These are phyloP conservation scores for Quadriops clusia DNA, from an alignment of 2,888 invertebrate species.

Conservation along the genomic window DNA sequence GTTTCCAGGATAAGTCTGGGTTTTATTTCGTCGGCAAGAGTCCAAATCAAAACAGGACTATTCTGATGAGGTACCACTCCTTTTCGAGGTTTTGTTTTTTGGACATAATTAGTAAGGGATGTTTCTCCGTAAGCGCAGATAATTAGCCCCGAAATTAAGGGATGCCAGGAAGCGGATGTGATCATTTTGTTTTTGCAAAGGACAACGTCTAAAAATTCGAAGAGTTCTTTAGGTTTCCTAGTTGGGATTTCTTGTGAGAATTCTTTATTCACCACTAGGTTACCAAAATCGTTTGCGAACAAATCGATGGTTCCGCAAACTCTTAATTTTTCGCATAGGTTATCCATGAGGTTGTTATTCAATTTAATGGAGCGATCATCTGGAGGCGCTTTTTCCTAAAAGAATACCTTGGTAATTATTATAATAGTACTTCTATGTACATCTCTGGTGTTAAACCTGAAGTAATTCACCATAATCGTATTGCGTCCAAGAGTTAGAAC, in stretches of 20 bases:
- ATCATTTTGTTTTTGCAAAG: constrained; percentile 54
- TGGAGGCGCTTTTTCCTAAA: too few relatives aligned
- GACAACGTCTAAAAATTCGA: constrained; percentile 51
- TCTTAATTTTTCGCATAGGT: constrained; percentile 23
- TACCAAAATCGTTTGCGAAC: constrained; percentile 48
- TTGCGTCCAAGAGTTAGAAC: constrained; percentile 56
- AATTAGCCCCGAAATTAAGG: constrained; percentile 52
- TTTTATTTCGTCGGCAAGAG: constrained; percentile 52
- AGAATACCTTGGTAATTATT: too few relatives aligned
- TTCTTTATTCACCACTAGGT: constrained; percentile 30
- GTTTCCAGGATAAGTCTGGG: constrained; percentile 58
- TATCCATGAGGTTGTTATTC: constrained; percentile 19
- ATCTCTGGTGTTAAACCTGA: too few relatives aligned
- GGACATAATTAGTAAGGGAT: constrained; percentile 40
- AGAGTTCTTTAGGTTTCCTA: constrained; percentile 41
- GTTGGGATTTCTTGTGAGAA: constrained; percentile 20
- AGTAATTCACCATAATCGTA: constrained; percentile 45
- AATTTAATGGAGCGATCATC: too few relatives aligned
- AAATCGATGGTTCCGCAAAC: constrained; percentile 40
- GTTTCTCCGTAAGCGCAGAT: constrained; percentile 53
- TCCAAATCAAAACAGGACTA: constrained; percentile 62
- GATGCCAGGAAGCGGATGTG: constrained; percentile 55
- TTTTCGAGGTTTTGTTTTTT: constrained; percentile 26
- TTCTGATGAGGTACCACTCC: constrained; percentile 39
- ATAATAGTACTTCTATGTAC: too few relatives aligned